Evolutionary conservation across 2,113 vertebrate genomes (phyloP), one percentile per base, ranked within the genome.

Genomic region (Seriola quinqueradiata): DNA sequence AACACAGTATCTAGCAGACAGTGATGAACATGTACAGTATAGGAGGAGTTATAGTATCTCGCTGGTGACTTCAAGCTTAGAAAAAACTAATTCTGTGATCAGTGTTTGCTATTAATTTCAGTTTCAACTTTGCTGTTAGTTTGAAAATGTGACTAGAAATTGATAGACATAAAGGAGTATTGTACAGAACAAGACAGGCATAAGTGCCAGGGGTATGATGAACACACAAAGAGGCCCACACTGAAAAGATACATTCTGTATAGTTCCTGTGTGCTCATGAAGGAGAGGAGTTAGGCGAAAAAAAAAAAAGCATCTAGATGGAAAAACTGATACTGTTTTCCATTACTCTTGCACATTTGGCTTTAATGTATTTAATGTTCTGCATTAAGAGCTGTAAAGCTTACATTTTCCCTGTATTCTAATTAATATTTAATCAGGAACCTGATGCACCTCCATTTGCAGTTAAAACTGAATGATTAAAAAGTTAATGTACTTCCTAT

Each of bases 361-460:
- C 54, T 81, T 82, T 75, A 72, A 70, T 79, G 65, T 65, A 23
- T 52, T 82, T 77, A 71, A 74, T 70, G 74, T 52, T 83, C 52
- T 69, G 70, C 81, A 86, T 84, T 55, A 79, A 34, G 57, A 79
- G 75, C 77, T 52, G 76, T 82, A 85, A 79, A 78, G 65, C 71
- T 74, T 70, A 44, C 23, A 63, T 77, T 81, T 83, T 67, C 79
- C 42, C 63, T 71, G 23, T 77, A 83, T 83, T 80, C 32, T 16
- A 52, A 81, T 92, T 32, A 90, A 90, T 90, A 82, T 86, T 89
- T 88, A 57, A 88, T 80, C 60, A 52, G 59, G 55, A 77, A 83
- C 60, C 46, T 70, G 55, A 79, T 84, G 69, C 68, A 85, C 66
- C 58, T 79, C 82, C 58, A 54, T 36, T 78, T 79, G 67, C 77